Evolutionary conservation across 2,797 vertebrate genomes (phyloP).

Genomic region (Coendou prehensilis): DNA sequence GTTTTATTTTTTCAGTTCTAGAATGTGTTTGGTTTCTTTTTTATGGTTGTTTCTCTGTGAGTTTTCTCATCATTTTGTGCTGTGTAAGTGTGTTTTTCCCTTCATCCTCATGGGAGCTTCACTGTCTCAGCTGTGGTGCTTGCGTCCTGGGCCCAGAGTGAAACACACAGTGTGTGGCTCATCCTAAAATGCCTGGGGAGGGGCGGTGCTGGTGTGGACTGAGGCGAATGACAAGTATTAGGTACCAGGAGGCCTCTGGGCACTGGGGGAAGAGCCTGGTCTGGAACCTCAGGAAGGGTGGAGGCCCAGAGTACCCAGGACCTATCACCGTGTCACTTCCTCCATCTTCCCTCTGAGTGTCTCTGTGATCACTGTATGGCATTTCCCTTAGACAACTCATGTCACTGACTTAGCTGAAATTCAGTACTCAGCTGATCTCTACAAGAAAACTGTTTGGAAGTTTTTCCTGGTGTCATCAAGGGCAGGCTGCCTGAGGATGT

Average conservation of each 20-base stretch:
- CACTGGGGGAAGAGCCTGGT: neutral
- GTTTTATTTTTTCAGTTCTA: neutral
- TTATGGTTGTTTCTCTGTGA: neutral
- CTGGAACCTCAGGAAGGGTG: neutral
- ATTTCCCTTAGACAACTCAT: neutral
- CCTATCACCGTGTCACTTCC: fast-evolving
- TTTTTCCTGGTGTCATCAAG: neutral
- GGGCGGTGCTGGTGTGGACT: neutral
- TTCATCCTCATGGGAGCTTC: neutral
- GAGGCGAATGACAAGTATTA: neutral
- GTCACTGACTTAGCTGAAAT: neutral
- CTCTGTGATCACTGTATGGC: neutral
- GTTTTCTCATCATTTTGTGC: neutral
- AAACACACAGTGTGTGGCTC: neutral
- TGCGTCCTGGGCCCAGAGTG: neutral
- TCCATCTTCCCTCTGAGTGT: neutral
- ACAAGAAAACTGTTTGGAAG: neutral
- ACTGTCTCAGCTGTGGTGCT: neutral
- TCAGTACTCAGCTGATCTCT: neutral
- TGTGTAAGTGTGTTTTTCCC: neutral
- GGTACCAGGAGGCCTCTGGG: neutral
- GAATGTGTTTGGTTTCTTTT: neutral
- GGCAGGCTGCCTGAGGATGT: neutral
- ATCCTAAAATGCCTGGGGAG: neutral
- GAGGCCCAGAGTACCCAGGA: neutral